These are phyloP conservation scores for Deilephila elpenor DNA, from an alignment of 2,888 invertebrate genomes.

Conservation along the genomic window DNA sequence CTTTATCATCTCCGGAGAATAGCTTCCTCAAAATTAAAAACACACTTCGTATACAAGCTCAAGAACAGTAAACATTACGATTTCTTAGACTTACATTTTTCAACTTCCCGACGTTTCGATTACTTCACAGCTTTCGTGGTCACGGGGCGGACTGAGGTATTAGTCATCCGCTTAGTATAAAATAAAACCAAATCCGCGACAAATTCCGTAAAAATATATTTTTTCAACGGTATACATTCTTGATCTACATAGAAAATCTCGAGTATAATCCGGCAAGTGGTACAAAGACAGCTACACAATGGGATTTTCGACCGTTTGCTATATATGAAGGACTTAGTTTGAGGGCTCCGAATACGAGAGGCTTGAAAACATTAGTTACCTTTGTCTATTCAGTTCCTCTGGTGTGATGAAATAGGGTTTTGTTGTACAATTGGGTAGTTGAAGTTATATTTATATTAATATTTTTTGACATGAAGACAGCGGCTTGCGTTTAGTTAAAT, in stretches of 20 bases:
- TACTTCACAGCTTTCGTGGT: too few species aligned
- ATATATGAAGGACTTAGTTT: conserved; percentile 27
- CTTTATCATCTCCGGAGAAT: neutral
- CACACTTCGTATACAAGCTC: conserved; percentile 10
- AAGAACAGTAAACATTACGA: neutral
- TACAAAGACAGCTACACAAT: conserved; percentile 40
- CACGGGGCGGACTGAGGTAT: too few species aligned
- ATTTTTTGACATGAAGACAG: too few species aligned
- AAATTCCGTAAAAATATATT: too few species aligned
- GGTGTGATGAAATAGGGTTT: too few species aligned
- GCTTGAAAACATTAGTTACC: neutral
- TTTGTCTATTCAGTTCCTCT: neutral
- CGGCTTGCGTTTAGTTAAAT: too few species aligned
- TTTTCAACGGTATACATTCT: neutral
- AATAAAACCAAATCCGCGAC: too few species aligned
- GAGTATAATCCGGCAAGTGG: conserved; percentile 34
- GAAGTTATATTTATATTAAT: too few species aligned
- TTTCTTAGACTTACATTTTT: too few species aligned
- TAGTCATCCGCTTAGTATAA: too few species aligned
- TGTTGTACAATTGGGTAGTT: too few species aligned
- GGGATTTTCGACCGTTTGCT: conserved; percentile 38
- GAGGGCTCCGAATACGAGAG: neutral
- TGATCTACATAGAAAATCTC: conserved; percentile 39
- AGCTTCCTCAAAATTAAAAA: neutral
- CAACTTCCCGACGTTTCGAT: too few species aligned